Base-by-base conservation (phyloP, 2,797 vertebrate species). In the Galaxias olidus region DNA sequence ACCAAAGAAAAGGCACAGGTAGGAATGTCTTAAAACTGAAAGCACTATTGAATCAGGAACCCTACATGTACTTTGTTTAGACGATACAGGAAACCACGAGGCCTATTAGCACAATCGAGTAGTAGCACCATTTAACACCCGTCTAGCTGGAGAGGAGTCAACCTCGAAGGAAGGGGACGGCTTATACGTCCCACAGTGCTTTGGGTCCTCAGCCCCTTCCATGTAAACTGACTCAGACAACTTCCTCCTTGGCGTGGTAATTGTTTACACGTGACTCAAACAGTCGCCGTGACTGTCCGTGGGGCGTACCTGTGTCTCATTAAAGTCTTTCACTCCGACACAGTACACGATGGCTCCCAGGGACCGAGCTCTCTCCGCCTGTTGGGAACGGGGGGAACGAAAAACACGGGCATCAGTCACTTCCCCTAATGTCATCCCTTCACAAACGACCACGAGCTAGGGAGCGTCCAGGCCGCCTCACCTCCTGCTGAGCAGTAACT, bases 321-420 rank as follows among this genome's bases (percentile, higher is more conserved):
- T 94, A 76, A 97, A 97, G 79, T 94, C 92, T 81, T 94, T 94
- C 42, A 98, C 95, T 61, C 97, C 96, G 14, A 98, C 94, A 15
- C 94, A 96, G 77, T 96, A 97, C 63, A 97, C 88, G 40, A 91
- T 94, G 0, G 96, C 94, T 54, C 96, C 97, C 11, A 95, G 72
- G n/a, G 84, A 80, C 62, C 94, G 88, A 60, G 96, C 93, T 84
- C 75, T 87, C 49, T 91, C 88, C 20, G 93, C 94, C 96, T 98
- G 78, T 67, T 75, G 58, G 47, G 45, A 59, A n/a, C n/a, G n/a
- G n/a, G 53, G 71, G 9, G 64, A 20, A 19, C n/a, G 8, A 58
- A 59, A 56, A 15, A 63, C 18, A 44, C 63, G 63, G 1, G 4
- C 15, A 51, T 5, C 43, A 60, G 55, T 67, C 52, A 42, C n/a